Base-by-base conservation (phyloP, 2,888 invertebrate genomes). In the Alentia gelatinosa region DNA sequence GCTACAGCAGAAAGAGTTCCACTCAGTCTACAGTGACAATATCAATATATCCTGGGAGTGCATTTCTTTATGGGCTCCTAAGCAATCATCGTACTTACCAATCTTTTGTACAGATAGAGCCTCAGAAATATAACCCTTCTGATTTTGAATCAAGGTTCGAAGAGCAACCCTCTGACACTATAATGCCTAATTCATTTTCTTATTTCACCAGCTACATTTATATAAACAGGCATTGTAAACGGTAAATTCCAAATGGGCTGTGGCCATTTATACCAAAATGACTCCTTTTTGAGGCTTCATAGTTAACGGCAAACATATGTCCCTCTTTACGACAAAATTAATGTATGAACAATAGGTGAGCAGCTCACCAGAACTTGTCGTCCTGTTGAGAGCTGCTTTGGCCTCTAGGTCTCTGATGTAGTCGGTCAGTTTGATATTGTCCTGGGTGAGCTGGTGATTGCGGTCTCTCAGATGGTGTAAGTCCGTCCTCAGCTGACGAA, bases 371-470 rank as follows among this genome's bases (percentile, higher is more conserved):
- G 79, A 79, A 39, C 79, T 39, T 35, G 79, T 19, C 5, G 79
- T 79, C 39, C 39, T 79, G 79, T 35, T 79, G 37, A 79, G 79
- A 37, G 37, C 37, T 19, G 79, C 79, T 79, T n/a, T 35, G 1
- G 39, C 74, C 39, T 91, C 91, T 26, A 90, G 86, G 47, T 93
- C 92, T 47, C 86, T 84, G 33, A 94, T 90, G 91, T 94, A 94
- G 50, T 94, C 94, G 75, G 93, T 93, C 26, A 95, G 91, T 75
- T 93, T 92, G 40, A 95, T 92, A 91, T 95, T 95, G 91, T 95
- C 95, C 90, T 95, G 95, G 47, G 95, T 94, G 39, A 95, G 93
- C 79, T 94, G 93, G 92, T 94, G 94, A 90, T 95, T 95, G 84
- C 94, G 93, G 91, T 95, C 95, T 42, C 94, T 92, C 63, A 95